phyloP scores from a whole-genome alignment of 53 echinoderm and acorn worm genomes.

The Echinarachnius parma region DNA sequence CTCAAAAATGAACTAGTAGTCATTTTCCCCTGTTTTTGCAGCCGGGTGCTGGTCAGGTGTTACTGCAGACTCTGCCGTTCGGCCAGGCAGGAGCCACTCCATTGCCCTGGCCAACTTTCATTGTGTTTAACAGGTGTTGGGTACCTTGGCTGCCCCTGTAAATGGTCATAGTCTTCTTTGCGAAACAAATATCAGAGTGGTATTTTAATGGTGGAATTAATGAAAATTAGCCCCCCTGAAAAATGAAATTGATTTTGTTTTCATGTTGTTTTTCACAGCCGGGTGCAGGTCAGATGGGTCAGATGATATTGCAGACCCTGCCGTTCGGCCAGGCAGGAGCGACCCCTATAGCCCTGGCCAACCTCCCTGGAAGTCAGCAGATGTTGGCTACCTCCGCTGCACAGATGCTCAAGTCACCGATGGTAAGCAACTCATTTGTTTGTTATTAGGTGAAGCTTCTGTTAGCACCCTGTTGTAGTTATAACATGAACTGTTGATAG shows the following conservation, averaged over 20 bases:
- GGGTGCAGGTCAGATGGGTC: slow-evolving; percentile 17
- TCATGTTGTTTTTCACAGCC: slow-evolving; percentile 6
- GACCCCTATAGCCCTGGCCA: slow-evolving; percentile 32
- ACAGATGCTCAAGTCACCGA: slow-evolving; percentile 34
- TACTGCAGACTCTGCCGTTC: slow-evolving; percentile 34
- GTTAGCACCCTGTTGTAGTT: too few relatives aligned
- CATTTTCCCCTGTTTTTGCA: too few relatives aligned
- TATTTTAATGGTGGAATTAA: too few relatives aligned
- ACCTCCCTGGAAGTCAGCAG: slow-evolving; percentile 20
- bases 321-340: slow-evolving; percentile 35
- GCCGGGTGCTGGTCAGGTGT: slow-evolving; percentile 25
- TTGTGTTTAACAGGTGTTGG: slow-evolving; percentile 21
- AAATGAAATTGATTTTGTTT: background rate
- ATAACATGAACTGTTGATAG: too few relatives aligned
- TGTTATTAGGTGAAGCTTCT: too few relatives aligned
- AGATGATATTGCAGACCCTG: slow-evolving; percentile 23
- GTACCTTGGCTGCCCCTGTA: slow-evolving; percentile 22
- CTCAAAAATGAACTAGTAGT: too few relatives aligned
- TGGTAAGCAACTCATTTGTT: slow-evolving; percentile 8
- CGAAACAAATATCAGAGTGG: too few relatives aligned
- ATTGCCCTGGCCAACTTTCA: slow-evolving; percentile 30
- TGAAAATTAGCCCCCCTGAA: too few relatives aligned
- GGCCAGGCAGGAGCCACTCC: slow-evolving; percentile 35
- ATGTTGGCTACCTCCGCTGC: slow-evolving; percentile 28
- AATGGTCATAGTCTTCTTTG: too few relatives aligned